A percentile compares a stretch with the other conserved stretches of the same genome.
Evolutionary conservation across 2,888 invertebrate genomes (phyloP).

Genomic region (Dusona sp.): DNA sequence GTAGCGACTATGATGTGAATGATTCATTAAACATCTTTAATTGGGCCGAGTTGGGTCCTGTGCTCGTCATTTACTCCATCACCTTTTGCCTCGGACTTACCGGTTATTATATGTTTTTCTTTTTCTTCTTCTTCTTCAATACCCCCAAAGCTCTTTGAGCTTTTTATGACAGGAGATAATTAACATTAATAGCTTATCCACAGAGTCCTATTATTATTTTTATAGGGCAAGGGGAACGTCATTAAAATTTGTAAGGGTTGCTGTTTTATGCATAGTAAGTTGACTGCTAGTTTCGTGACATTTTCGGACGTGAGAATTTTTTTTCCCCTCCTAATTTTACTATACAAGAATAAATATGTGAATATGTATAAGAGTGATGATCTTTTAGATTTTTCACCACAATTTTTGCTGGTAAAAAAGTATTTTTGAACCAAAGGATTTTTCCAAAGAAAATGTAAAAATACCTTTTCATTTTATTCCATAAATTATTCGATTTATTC

Average conservation of each 20-base stretch:
- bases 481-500: neutral
- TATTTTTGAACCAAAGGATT: neutral
- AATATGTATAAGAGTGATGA: too few relatives aligned
- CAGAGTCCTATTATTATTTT: neutral
- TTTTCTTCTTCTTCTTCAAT: slow-evolving; percentile 1
- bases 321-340: neutral
- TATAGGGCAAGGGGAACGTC: neutral
- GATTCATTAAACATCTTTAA: slow-evolving; percentile 85
- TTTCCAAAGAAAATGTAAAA: neutral
- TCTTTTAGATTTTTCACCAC: neutral
- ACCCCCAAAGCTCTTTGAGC: neutral
- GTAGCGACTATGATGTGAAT: slow-evolving; percentile 85
- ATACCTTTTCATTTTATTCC: neutral
- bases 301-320: neutral
- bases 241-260: slow-evolving; percentile 6
- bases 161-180: neutral
- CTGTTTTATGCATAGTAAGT: neutral
- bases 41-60: slow-evolving; percentile 87
- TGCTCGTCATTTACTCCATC: slow-evolving; percentile 86
- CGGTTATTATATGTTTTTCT: slow-evolving; percentile 84
- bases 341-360: neutral
- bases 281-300: neutral
- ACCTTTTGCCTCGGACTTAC: slow-evolving; percentile 87
- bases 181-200: neutral
- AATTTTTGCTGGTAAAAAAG: neutral